Evolutionary conservation across 2,113 vertebrate species (phyloP).

Genomic region (Labeo catla): DNA sequence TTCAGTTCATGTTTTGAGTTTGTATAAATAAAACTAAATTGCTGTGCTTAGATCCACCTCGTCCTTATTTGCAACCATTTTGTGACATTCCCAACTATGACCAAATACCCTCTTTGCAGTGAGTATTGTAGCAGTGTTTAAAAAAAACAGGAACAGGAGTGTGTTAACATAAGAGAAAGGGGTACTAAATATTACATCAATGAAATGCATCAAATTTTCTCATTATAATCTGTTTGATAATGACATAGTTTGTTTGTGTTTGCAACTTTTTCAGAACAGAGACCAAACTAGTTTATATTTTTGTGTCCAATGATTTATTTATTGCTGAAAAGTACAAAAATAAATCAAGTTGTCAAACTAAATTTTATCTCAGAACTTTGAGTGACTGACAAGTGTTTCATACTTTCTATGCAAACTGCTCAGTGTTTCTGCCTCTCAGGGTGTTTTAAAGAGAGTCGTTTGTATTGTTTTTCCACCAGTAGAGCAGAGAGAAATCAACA

Average conservation of each 20-base stretch:
- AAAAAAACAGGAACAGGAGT: no score
- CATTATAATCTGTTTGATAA: not conserved
- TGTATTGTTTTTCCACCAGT: not conserved
- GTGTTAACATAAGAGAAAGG: not conserved
- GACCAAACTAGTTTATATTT: not conserved
- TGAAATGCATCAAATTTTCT: not conserved
- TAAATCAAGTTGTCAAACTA: not conserved
- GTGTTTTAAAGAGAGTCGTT: not conserved
- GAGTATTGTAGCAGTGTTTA: not conserved
- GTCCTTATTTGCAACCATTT: no score
- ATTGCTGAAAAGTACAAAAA: not conserved
- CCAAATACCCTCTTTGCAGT: not conserved
- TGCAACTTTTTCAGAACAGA: not conserved
- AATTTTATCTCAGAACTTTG: no score
- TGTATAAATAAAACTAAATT: no score
- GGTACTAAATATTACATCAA: not conserved
- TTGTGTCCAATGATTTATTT: not conserved
- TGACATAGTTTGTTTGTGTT: not conserved
- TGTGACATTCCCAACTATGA: no score
- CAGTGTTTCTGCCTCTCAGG: not conserved
- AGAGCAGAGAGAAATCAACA: not conserved
- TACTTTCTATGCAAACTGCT: not conserved
- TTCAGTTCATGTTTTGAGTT: no score
- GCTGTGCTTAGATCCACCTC: no score
- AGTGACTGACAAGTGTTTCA: not conserved